phyloP scores from a whole-genome alignment of 2,113 vertebrate genomes.

The Madoqua kirkii region DNA sequence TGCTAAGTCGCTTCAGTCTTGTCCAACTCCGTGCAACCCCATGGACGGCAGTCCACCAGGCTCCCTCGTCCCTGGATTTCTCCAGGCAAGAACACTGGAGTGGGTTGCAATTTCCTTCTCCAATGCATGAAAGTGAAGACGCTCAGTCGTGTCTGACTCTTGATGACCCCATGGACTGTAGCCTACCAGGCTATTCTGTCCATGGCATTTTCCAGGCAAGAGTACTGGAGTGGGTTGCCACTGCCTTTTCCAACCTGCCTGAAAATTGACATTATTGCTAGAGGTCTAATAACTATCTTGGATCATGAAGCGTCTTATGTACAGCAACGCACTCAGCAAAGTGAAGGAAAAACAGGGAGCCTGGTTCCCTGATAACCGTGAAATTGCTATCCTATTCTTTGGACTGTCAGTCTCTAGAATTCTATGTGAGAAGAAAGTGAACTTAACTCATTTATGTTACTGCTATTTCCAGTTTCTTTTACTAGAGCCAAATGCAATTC shows the following conservation, averaged over 20 bases:
- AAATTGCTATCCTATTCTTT: neutral
- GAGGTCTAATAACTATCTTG: neutral
- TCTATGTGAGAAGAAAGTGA: neutral
- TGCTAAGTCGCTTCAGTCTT: no score
- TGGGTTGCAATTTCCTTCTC: no score
- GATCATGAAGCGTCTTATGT: neutral
- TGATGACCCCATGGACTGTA: no score
- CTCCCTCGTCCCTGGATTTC: no score
- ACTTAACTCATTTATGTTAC: neutral
- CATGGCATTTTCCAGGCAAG: no score
- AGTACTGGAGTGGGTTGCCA: no score
- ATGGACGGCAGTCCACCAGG: no score
- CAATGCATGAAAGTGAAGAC: no score
- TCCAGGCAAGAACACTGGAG: no score
- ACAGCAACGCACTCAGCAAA: neutral
- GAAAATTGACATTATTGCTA: neutral
- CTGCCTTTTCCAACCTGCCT: neutral
- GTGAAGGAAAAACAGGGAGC: neutral
- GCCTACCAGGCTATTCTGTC: no score
- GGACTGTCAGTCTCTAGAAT: neutral
- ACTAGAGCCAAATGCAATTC: neutral
- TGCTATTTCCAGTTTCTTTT: neutral
- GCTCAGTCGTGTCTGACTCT: no score
- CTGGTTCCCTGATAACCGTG: neutral
- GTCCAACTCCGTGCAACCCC: no score